phyloP scores from a whole-genome alignment of 2,797 vertebrate genomes.

The Margarornis squamiger region DNA sequence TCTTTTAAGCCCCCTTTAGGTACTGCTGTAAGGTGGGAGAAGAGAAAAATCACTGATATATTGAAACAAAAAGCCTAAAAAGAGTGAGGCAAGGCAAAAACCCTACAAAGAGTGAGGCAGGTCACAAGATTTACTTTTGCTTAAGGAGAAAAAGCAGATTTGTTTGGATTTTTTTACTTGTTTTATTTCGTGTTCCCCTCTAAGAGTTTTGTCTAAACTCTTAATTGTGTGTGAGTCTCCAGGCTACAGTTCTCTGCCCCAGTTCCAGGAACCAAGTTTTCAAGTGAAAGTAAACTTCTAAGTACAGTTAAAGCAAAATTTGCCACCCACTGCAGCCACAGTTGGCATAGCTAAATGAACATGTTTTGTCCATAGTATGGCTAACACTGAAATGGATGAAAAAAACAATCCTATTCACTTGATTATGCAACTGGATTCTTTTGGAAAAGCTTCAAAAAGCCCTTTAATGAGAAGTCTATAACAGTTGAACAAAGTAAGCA shows the following conservation, averaged over 20 bases:
- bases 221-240: background rate
- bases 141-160: background rate
- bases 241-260: background rate
- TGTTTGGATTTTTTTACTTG: background rate
- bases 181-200: background rate
- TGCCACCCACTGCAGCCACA: background rate
- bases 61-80: background rate
- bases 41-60: background rate
- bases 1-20: background rate
- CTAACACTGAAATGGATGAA: slow-evolving; percentile 10
- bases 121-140: background rate
- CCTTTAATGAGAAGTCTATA: slow-evolving; percentile 38
- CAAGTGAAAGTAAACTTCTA: slow-evolving; percentile 11
- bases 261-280: slow-evolving; percentile 6
- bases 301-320: slow-evolving; percentile 12
- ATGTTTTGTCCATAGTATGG: slow-evolving; percentile 49
- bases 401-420: slow-evolving; percentile 41
- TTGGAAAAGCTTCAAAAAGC: slow-evolving; percentile 35
- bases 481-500: slow-evolving; percentile 36
- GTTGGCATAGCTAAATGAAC: background rate
- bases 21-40: background rate
- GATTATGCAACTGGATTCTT: slow-evolving; percentile 57
- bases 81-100: background rate
- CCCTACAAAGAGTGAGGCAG: background rate
- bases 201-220: background rate